Conservation (phyloP, 1,140 invertebrate species). For the Prorops nasuta region DNA sequence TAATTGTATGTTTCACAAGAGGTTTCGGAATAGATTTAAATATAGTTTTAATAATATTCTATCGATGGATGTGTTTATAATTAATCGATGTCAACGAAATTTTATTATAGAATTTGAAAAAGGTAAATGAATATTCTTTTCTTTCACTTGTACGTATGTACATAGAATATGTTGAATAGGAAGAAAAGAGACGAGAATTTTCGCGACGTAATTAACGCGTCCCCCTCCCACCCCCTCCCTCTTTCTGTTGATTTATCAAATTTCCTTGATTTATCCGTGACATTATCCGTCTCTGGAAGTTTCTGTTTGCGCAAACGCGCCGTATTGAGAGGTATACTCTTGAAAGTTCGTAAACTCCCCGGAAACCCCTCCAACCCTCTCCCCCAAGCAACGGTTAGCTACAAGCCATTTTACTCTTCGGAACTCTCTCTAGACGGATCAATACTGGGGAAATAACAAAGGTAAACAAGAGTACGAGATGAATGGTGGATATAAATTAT, state of each 20-base stretch:
- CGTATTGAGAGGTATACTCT: slow-evolving; percentile 41
- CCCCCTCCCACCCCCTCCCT: no score
- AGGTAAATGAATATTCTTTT: no score
- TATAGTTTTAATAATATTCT: no score
- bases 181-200: no score
- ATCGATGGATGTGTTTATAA: no score
- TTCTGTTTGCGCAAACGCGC: slow-evolving; percentile 46
- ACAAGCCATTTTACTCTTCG: slow-evolving; percentile 49
- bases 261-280: slow-evolving; percentile 48
- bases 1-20: no score
- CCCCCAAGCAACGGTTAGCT: slow-evolving; percentile 2
- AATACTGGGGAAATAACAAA: slow-evolving; percentile 50
- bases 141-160: no score
- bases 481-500: not conserved
- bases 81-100: no score
- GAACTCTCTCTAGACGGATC: slow-evolving; percentile 43
- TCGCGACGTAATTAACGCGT: no score
- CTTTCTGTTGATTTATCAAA: slow-evolving; percentile 46
- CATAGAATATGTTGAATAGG: no score
- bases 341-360: slow-evolving; percentile 44
- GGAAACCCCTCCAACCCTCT: slow-evolving; percentile 7
- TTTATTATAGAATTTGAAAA: no score
- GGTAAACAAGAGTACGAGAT: slow-evolving; percentile 36
- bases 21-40: no score
- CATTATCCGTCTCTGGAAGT: slow-evolving; percentile 47